Evolutionary conservation across 2,113 vertebrate genomes (phyloP), one percentile per base, ranked within the genome.

Genomic region (Pelobates fuscus): DNA sequence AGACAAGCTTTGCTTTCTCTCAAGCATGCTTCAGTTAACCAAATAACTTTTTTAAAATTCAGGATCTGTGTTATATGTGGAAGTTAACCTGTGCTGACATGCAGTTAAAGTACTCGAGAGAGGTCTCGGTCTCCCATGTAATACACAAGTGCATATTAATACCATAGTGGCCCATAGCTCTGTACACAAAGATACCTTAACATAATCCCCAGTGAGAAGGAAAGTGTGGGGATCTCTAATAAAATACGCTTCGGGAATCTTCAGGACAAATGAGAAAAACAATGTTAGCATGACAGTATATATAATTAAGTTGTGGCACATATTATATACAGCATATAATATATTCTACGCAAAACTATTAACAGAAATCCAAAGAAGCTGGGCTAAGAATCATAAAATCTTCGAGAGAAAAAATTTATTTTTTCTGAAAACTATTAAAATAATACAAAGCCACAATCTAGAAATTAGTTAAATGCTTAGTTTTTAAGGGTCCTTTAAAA

Each of bases 1-100:
- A 93, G 94, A 95, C 94, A 96, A 93, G 94, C 92, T 91, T 92
- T 93, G 93, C 89, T 91, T 93, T 93, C 89, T 93, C 94, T 94
- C 91, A 91, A 92, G 82, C 94, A 95, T 94, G 95, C 94, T 94
- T 94, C 90, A 90, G 87, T 95, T 94, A 94, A 88, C 91, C 87
- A 93, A 86, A 90, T 93, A 92, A 91, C 91, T 88, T 84, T 90
- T 92, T 87, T 86, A 91, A 86, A 91, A 89, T 88, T 82, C 89
- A 85, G 81, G 88, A 83, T 84, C 84, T 84, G 83, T 65, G 23
- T 90, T 91, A 81, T 43, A 82, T 77, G 83, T 90, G 89, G 91
- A 92, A 82, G 87, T 90, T 95, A 95, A 95, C 92, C 91, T 91
- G 91, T 88, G 91, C 89, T 90, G 89, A 93, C 94, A 91, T 87